phyloP scores from a whole-genome alignment of 2,888 invertebrate genomes.

The Sinohyriopsis cumingii region DNA sequence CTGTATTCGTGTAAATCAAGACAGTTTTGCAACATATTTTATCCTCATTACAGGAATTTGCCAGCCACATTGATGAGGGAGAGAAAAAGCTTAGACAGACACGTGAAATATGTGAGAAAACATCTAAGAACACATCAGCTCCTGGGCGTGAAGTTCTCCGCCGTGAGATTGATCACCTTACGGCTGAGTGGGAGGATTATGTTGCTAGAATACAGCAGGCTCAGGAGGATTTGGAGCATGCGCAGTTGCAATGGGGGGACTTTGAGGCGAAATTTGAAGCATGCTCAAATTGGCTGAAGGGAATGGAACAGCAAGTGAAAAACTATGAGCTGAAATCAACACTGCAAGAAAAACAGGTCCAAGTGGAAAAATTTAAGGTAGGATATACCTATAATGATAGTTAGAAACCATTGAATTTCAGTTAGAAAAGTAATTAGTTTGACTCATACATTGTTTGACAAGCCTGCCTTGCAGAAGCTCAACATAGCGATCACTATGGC shows the following conservation, averaged over 20 bases:
- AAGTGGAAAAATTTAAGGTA: conserved; percentile 83
- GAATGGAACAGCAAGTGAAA: conserved; percentile 88
- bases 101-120: conserved; percentile 48
- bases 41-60: conserved; percentile 49
- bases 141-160: conserved; percentile 89
- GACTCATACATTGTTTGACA: no score
- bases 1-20: no score
- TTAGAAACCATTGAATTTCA: no score
- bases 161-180: conserved; percentile 88
- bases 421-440: no score
- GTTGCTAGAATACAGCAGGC: conserved; percentile 54
- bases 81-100: conserved; percentile 53
- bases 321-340: conserved; percentile 88
- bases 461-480: no score
- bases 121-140: conserved; percentile 87
- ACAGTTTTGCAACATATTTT: no score
- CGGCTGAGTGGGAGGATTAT: conserved; percentile 85
- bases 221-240: conserved; percentile 83
- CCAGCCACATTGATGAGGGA: conserved; percentile 50
- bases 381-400: background rate
- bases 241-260: conserved; percentile 89
- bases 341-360: conserved; percentile 85
- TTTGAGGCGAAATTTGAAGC: conserved; percentile 85
- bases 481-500: no score
- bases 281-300: conserved; percentile 88